Evolutionary conservation across 2,113 vertebrate genomes (phyloP).

Genomic region (Clarias macrocephalus): DNA sequence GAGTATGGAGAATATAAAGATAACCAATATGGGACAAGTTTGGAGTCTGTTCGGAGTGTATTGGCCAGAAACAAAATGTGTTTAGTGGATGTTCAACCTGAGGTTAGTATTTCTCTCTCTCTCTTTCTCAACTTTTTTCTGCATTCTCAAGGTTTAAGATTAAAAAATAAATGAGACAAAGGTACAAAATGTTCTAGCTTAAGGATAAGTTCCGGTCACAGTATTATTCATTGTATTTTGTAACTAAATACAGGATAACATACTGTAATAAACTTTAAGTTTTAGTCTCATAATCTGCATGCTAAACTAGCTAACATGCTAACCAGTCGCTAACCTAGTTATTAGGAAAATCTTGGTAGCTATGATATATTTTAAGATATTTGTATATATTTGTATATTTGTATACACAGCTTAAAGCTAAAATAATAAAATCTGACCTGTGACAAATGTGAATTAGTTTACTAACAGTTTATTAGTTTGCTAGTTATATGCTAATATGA

Average conservation of each 20-base stretch:
- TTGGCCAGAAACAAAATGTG: conserved; percentile 87
- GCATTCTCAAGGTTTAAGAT: background rate
- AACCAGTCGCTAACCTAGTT: background rate
- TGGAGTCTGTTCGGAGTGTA: conserved; percentile 84
- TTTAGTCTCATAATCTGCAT: background rate
- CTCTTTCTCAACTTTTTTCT: background rate
- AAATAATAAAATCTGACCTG: no score
- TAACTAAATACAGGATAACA: background rate
- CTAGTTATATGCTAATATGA: background rate
- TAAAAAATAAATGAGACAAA: background rate
- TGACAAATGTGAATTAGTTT: background rate
- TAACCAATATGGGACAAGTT: conserved; percentile 89
- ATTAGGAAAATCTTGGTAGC: background rate
- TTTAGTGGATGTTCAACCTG: conserved; percentile 90
- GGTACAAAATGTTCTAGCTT: background rate
- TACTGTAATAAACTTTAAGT: background rate
- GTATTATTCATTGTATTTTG: background rate
- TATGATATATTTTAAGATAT: background rate
- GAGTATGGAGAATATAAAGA: conserved; percentile 93
- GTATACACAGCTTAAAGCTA: background rate
- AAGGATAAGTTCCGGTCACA: background rate
- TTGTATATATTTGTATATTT: background rate
- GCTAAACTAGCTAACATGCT: background rate
- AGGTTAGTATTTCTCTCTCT: conserved; percentile 69
- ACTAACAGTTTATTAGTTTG: background rate